These are phyloP conservation scores for Pantelozetes paolii DNA, from an alignment of 2,888 invertebrate species.

Conservation along the genomic window DNA sequence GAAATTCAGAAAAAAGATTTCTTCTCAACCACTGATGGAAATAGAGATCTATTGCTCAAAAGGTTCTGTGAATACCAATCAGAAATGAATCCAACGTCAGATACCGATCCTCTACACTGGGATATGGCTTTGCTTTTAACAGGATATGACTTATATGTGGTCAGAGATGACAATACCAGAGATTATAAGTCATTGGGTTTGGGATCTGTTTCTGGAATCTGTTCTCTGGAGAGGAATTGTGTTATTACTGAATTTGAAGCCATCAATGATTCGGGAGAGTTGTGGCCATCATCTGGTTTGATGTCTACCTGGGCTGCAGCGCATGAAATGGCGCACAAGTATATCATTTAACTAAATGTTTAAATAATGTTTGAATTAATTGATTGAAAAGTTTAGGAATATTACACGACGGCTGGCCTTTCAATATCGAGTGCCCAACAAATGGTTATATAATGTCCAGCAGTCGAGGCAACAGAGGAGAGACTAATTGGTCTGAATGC, in stretches of 20 bases:
- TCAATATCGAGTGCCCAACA: conserved; percentile 61
- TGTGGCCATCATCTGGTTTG: conserved; percentile 77
- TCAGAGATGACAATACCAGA: conserved; percentile 60
- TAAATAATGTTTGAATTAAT: background rate
- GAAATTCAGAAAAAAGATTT: conserved; percentile 68
- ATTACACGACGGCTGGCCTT: conserved; percentile 72
- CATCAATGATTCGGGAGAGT: conserved; percentile 67
- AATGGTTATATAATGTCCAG: conserved; percentile 79
- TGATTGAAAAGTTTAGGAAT: conserved; percentile 61
- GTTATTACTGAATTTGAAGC: conserved; percentile 70
- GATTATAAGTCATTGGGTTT: conserved; percentile 69
- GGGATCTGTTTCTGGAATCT: conserved; percentile 73
- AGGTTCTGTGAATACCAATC: conserved; percentile 70
- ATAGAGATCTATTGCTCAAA: conserved; percentile 65
- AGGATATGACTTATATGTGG: conserved; percentile 70
- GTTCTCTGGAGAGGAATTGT: conserved; percentile 67
- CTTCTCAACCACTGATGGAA: conserved; percentile 61
- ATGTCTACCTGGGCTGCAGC: conserved; percentile 75
- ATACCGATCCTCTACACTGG: conserved; percentile 69
- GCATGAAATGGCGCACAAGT: conserved; percentile 75
- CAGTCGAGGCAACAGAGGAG: conserved; percentile 70
- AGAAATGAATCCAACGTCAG: conserved; percentile 63
- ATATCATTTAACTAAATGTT: background rate
- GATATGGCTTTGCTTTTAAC: conserved; percentile 73
- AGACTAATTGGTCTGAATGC: conserved; percentile 72